A percentile compares a stretch with the other conserved stretches of the same genome.
These are phyloP conservation scores for Tenthredo amoena DNA, from an alignment of 2,888 invertebrate genomes.

Conservation along the genomic window DNA sequence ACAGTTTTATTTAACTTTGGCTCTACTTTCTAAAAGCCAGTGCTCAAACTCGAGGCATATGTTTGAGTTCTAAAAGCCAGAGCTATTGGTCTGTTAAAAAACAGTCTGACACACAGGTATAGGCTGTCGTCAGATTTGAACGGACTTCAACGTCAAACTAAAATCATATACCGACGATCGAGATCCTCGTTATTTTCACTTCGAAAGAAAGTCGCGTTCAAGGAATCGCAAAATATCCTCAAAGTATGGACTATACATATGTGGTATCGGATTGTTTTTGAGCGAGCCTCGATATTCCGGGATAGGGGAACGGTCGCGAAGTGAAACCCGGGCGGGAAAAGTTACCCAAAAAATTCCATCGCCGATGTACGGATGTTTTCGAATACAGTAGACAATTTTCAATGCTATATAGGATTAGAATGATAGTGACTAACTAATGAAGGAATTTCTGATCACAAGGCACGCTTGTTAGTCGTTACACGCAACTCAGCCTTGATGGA, in stretches of 20 bases:
- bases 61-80: constrained; percentile 14
- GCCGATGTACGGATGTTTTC: not conserved
- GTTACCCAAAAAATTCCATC: not conserved
- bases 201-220: not conserved
- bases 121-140: not conserved
- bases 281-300: not conserved
- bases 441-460: constrained; percentile 26
- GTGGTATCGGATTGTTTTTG: not conserved
- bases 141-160: not conserved
- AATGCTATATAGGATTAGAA: not conserved
- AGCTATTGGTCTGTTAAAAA: constrained; percentile 11
- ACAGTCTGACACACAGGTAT: not conserved
- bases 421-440: constrained; percentile 26
- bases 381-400: not conserved
- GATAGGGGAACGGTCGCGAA: not conserved
- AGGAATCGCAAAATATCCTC: not conserved
- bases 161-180: not conserved
- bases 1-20: constrained; percentile 35
- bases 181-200: not conserved
- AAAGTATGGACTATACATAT: not conserved
- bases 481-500: constrained; percentile 50
- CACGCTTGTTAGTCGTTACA: constrained; percentile 48
- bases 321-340: not conserved
- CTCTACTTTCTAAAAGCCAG: constrained; percentile 45
- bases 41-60: constrained; percentile 16